phyloP scores from a whole-genome alignment of 2,888 invertebrate genomes.

The Panzeria rudis region DNA sequence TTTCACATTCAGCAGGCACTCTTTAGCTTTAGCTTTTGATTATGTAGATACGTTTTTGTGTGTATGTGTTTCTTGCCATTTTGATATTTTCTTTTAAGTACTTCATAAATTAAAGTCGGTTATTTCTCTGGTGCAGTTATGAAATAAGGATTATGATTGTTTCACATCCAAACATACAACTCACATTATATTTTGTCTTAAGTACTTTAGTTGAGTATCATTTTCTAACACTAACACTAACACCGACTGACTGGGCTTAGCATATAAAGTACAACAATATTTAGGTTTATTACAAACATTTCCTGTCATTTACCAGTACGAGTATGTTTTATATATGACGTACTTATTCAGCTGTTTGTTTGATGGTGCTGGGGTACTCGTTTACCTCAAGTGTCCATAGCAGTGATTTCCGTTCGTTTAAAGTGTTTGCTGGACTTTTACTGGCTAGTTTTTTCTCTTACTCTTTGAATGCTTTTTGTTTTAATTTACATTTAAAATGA shows the following conservation, averaged over 20 bases:
- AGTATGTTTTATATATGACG: conserved; percentile 37
- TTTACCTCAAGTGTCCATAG: conserved; percentile 56
- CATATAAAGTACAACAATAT: conserved; percentile 33
- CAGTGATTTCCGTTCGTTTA: conserved; percentile 58
- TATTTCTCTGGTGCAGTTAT: conserved; percentile 53
- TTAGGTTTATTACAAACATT: conserved; percentile 65
- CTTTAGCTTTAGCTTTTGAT: conserved; percentile 4
- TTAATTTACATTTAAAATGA: conserved; percentile 46
- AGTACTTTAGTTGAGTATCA: neutral
- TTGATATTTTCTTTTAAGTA: conserved; percentile 67
- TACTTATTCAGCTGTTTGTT: neutral
- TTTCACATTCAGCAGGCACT: conserved; percentile 27
- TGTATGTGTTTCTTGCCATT: conserved; percentile 13
- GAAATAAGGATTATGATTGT: conserved; percentile 65
- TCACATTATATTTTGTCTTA: conserved; percentile 23
- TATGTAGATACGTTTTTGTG: neutral
- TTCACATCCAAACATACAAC: neutral
- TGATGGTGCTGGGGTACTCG: neutral
- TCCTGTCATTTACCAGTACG: conserved; percentile 59
- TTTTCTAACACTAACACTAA: conserved; percentile 26
- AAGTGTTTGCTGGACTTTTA: conserved; percentile 46
- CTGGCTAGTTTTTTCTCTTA: neutral
- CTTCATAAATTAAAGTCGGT: conserved; percentile 61
- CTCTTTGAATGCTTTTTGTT: conserved; percentile 21
- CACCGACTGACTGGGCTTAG: neutral